phyloP scores from a whole-genome alignment of 1,140 invertebrate genomes.

The Neodiprion lecontei region DNA sequence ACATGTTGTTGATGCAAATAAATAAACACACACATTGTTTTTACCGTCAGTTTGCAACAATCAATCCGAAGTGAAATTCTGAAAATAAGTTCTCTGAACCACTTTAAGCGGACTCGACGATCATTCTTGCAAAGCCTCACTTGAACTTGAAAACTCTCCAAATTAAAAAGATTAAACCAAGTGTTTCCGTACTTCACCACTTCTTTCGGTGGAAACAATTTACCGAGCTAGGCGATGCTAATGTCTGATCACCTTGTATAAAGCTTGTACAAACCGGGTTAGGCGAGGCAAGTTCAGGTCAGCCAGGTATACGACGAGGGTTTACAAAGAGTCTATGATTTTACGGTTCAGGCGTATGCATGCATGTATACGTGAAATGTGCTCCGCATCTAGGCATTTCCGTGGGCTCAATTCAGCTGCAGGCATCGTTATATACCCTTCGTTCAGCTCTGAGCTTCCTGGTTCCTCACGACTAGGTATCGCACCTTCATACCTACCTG shows the following conservation, averaged over 20 bases:
- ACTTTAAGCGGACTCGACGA: background rate
- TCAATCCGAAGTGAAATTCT: background rate
- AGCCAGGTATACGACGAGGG: constrained; percentile 2
- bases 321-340: constrained; percentile 4
- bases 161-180: background rate
- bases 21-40: too few relatives aligned
- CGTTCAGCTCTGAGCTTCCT: background rate
- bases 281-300: constrained; percentile 2
- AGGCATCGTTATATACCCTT: background rate
- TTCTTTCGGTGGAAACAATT: background rate
- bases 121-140: background rate
- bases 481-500: background rate
- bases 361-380: background rate
- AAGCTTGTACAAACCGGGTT: background rate
- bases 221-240: background rate
- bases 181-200: background rate
- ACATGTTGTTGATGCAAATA: too few relatives aligned
- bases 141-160: background rate
- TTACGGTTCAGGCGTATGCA: constrained; percentile 1
- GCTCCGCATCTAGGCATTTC: background rate
- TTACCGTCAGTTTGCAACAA: background rate
- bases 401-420: background rate
- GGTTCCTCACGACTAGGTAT: background rate
- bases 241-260: constrained; percentile 7
- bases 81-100: background rate